Conservation (phyloP, 2,113 vertebrate genomes). For the Oreocharis arfaki region DNA sequence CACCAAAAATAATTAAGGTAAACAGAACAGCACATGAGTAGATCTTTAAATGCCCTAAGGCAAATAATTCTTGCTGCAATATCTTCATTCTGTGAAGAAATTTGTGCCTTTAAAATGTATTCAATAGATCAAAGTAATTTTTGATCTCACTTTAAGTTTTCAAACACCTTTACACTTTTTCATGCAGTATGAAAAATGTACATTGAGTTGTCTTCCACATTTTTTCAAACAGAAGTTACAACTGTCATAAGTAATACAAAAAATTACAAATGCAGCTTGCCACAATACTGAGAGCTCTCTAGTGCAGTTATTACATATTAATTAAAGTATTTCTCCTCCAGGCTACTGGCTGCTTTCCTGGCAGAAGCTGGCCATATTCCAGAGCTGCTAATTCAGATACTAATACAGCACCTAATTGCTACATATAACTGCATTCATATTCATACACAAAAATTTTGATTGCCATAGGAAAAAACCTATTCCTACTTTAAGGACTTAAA, state of each 20-base stretch:
- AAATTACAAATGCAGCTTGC: not conserved
- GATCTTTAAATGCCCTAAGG: not conserved
- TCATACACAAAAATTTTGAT: not conserved
- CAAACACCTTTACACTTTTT: not conserved
- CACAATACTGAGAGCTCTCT: not conserved
- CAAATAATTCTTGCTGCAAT: not conserved
- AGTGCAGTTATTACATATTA: constrained; percentile 3
- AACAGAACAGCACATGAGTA: not conserved
- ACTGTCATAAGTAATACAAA: not conserved
- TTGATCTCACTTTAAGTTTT: not conserved
- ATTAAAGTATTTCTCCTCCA: constrained; percentile 15
- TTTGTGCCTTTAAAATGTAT: not conserved
- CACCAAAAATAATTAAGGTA: not conserved
- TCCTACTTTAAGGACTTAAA: not conserved
- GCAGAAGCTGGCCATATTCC: constrained; percentile 4
- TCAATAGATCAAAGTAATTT: not conserved
- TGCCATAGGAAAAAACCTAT: not conserved
- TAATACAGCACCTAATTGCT: constrained; percentile 31
- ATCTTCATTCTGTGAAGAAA: not conserved
- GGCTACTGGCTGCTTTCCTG: constrained; percentile 44
- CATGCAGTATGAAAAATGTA: not conserved
- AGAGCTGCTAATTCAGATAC: constrained; percentile 6
- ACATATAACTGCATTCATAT: not conserved
- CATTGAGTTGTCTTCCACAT: not conserved
- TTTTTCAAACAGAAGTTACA: not conserved